These are phyloP conservation scores for Hirtodrosophila histrioides DNA, from an alignment of 2,888 invertebrate genomes.

Conservation along the genomic window DNA sequence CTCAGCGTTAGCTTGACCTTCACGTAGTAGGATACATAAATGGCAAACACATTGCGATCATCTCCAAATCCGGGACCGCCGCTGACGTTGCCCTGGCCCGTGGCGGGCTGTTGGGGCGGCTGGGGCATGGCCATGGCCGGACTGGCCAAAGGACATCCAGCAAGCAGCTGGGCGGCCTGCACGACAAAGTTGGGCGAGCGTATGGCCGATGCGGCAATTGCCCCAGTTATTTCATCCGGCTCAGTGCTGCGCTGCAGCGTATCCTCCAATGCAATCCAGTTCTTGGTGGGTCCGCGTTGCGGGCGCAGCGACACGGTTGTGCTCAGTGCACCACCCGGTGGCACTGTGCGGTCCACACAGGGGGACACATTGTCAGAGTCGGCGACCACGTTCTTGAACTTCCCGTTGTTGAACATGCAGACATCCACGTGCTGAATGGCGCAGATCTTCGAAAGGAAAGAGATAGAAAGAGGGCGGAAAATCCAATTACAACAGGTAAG, in stretches of 20 bases:
- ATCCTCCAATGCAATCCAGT: conserved; percentile 96
- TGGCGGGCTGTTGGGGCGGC: background rate
- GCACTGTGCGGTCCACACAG: conserved; percentile 84
- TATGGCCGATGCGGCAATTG: conserved; percentile 86
- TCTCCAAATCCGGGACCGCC: conserved; percentile 75
- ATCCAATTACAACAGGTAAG: too few species aligned
- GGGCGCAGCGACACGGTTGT: conserved; percentile 89
- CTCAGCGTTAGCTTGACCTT: conserved; percentile 93
- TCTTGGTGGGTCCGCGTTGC: conserved; percentile 91
- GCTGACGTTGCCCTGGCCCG: background rate
- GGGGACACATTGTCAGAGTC: conserved; percentile 85
- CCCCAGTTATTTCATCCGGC: conserved; percentile 85
- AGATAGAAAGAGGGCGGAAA: conserved; percentile 14
- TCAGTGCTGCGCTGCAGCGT: conserved; percentile 90
- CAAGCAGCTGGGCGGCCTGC: conserved; percentile 61
- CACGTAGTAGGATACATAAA: conserved; percentile 95
- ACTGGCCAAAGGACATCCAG: conserved; percentile 60
- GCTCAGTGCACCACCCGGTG: conserved; percentile 87
- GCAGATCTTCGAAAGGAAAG: conserved; percentile 87
- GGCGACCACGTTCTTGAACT: conserved; percentile 96
- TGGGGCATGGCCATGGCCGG: conserved; percentile 69
- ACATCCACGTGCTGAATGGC: conserved; percentile 96
- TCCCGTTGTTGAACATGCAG: conserved; percentile 97
- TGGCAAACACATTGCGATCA: conserved; percentile 94
- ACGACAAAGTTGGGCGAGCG: conserved; percentile 82